Conservation (phyloP, 2,113 vertebrate species). For the Alaudala cheleensis region DNA sequence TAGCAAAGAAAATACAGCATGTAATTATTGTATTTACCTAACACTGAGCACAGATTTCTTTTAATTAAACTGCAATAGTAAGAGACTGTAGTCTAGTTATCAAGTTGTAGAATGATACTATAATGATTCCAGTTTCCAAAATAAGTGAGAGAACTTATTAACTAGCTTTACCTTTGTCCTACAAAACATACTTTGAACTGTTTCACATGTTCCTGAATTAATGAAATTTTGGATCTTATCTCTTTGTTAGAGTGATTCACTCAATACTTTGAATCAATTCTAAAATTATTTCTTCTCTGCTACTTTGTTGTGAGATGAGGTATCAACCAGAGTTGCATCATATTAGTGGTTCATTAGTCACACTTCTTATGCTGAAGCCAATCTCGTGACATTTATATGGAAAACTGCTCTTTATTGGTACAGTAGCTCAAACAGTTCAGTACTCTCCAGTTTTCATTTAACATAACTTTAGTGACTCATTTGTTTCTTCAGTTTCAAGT, state of each 20-base stretch:
- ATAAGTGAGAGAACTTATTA: neutral
- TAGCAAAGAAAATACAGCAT: neutral
- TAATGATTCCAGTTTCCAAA: neutral
- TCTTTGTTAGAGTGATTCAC: conserved; percentile 30
- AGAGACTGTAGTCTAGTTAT: neutral
- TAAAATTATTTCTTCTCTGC: conserved; percentile 6
- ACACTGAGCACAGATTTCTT: neutral
- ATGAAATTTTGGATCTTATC: conserved; percentile 2
- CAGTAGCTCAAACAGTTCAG: conserved; percentile 33
- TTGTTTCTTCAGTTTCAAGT: conserved; percentile 8
- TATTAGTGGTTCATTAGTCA: conserved; percentile 49
- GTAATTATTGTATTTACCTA: neutral
- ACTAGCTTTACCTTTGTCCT: neutral
- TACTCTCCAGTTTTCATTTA: conserved; percentile 10
- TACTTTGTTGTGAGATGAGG: conserved; percentile 25
- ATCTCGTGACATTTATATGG: neutral
- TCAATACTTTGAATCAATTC: conserved; percentile 14
- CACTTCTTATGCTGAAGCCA: conserved; percentile 40
- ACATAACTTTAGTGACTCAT: conserved; percentile 15
- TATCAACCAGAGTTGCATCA: conserved; percentile 18
- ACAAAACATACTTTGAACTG: neutral
- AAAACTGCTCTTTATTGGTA: conserved; percentile 36
- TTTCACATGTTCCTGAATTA: conserved; percentile 9
- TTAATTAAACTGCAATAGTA: neutral
- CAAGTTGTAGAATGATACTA: neutral